Base-by-base conservation (phyloP, 2,888 invertebrate genomes). In the Epirrhoe tristata region DNA sequence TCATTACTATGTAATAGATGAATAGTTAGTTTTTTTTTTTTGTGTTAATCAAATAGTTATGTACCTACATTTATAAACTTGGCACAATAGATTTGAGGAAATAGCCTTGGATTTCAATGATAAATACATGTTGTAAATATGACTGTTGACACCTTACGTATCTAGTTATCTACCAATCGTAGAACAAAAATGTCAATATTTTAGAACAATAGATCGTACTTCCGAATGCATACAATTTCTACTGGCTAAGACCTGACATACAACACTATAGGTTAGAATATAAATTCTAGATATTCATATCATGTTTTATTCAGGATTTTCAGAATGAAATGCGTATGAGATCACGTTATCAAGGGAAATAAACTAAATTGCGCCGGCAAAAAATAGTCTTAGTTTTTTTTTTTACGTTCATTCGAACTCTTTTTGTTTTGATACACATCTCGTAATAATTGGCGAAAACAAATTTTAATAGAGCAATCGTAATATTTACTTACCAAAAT, bases 401-500 rank as follows among this genome's bases (percentile, higher is more conserved):
- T 70, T 78, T 75, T 71, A 77, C 71, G 76, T 78, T 78, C 78
- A 65, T 52, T 59, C 70, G 64, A 63, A 39, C 12, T 53, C 52
- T 24, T 46, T 12, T 16, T 34, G 12, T 24, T 24, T 10, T 39
- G 3, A 12, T 24, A 7, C 32, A 16, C 5, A 46, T 3, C 12
- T 12, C n/a, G n/a, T 31, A 57, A 24, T 39, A 53, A 32, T 36
- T 32, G 52, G 1, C 12, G 5, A 43, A 63, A 52, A 57, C 7
- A 8, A 16, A 46, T 65, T 14, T 58, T 50, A 63, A 64, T 55
- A 34, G 67, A 73, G 76, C 75, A 60, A 57, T 58, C 63, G 68
- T 69, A 67, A 73, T 75, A 74, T 81, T 81, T 79, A 91, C 92
- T 92, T 72, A 93, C 92, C 90, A 81, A 87, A 84, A 79, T 74